Evolutionary conservation across 2,888 invertebrate species (phyloP), one percentile per base, ranked within the genome.

Genomic region (Netelia virgata): DNA sequence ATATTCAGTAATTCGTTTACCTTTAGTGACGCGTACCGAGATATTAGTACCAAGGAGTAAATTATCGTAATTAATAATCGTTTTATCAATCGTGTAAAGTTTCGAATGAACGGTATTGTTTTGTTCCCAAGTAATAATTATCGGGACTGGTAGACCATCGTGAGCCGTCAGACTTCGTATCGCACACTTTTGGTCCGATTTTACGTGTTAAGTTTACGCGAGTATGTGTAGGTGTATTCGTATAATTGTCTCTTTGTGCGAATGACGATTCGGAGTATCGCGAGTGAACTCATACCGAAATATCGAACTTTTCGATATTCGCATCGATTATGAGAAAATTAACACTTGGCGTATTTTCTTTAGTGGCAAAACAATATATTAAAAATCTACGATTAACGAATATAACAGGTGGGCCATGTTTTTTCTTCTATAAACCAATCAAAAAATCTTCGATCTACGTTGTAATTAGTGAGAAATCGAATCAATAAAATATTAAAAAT

Each of bases 131-230:
- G 61, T 55, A 57, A 66, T 77, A 36, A 64, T 70, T 59, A 47
- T 75, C 53, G 78, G 83, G 53, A 69, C 68, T 63, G 73, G 59
- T 73, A 74, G 78, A 79, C 83, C 66, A 69, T 83, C 23, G 63
- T 70, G 78, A 77, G 83, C 69, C 68, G 55, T 77, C 63, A 18
- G 66, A 61, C 68, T 50, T 78, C 61, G 64, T 55, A 69, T 36
- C 82, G 85, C 61, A 80, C 75, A 72, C 64, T 76, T 77, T 85
- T 85, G 85, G 85, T 85, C 84, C 81, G 81, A 76, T 75, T 78
- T 72, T 64, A 59, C 20, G 64, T 43, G 55, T 68, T 36, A 70
- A 64, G 18, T 75, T 66, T 63, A 47, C 43, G 43, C 55, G 28
- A 53, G 23, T 53, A 59, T 57, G 36, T 50, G 36, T 53, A 3